A percentile compares a stretch with the other conserved stretches of the same genome.
These are phyloP conservation scores for Alethe diademata DNA, from an alignment of 2,113 vertebrate species.

Conservation along the genomic window DNA sequence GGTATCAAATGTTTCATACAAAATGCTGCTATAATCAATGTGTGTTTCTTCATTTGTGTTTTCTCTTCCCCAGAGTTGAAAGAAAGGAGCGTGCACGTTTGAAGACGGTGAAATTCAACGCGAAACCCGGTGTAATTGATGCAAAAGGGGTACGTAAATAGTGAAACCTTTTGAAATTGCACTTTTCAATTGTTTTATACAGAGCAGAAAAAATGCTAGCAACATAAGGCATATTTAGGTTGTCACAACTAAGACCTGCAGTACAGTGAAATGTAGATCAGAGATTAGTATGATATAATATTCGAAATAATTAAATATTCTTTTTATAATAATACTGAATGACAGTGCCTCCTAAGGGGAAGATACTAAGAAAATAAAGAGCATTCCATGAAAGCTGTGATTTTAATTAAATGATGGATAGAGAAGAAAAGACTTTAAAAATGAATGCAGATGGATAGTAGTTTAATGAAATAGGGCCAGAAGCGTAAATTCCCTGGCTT, in stretches of 20 bases:
- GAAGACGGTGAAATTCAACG: constrained; percentile 98
- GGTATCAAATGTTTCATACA: accelerated
- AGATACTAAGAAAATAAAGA: background rate
- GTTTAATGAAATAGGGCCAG: background rate
- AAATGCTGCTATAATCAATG: background rate
- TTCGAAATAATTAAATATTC: background rate
- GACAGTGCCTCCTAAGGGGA: background rate
- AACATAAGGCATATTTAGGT: background rate
- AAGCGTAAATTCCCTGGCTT: background rate
- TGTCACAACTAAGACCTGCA: background rate
- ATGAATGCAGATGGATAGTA: background rate
- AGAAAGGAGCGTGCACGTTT: constrained; percentile 94
- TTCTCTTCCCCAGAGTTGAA: constrained; percentile 83
- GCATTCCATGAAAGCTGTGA: background rate
- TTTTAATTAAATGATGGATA: background rate
- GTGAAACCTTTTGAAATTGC: background rate
- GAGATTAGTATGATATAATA: background rate
- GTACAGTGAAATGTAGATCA: background rate
- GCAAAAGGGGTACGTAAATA: constrained; percentile 90
- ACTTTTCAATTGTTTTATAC: background rate
- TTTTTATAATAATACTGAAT: background rate
- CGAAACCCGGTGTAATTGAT: constrained; percentile 90
- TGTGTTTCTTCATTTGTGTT: constrained; percentile 18
- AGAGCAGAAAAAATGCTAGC: background rate
- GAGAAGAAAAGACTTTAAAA: background rate